Conservation (phyloP, 2,888 invertebrate genomes). For the Chouioia cunea region DNA sequence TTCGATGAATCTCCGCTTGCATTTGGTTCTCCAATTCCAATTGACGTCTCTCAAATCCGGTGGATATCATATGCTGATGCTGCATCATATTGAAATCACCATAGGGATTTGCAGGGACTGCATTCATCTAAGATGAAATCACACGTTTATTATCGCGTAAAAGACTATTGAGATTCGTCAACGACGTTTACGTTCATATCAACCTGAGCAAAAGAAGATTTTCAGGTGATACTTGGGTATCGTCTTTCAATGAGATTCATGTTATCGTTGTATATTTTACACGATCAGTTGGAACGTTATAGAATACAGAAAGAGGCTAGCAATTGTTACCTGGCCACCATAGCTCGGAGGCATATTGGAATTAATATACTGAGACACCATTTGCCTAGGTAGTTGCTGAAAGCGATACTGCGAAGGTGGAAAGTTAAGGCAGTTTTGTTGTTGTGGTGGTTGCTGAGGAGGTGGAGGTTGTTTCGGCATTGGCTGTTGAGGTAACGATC, state of each 20-base stretch:
- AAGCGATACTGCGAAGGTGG: constrained; percentile 56
- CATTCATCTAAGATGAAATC: constrained; percentile 48
- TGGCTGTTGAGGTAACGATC: constrained; percentile 51
- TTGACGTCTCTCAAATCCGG: constrained; percentile 47
- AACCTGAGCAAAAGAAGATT: no score
- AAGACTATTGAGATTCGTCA: neutral
- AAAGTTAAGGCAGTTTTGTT: constrained; percentile 58
- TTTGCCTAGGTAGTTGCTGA: constrained; percentile 57
- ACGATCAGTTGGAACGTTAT: no score
- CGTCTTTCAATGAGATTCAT: no score
- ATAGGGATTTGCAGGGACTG: constrained; percentile 50
- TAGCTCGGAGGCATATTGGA: constrained; percentile 56
- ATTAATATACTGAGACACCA: constrained; percentile 58
- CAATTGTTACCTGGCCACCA: constrained; percentile 38
- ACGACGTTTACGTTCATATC: no score
- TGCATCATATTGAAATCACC: constrained; percentile 48
- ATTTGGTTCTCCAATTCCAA: constrained; percentile 53
- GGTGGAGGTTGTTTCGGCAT: constrained; percentile 22
- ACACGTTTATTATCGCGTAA: constrained; percentile 43
- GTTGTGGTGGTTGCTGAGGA: constrained; percentile 47
- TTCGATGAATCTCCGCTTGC: constrained; percentile 52
- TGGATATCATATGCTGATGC: constrained; percentile 35
- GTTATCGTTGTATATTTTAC: no score
- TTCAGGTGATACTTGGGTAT: no score
- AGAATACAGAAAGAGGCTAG: no score